Percentiles rank a stretch among this genome's conserved stretches.
These are phyloP conservation scores for cattle (Bos taurus) DNA, from an alignment of 2,113 vertebrate genomes.

Conservation along the genomic window ARS-UCD2.0 NC_037329.1:49334501-49335000, in stretches of 20 bases:
- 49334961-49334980: neutral
- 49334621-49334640: neutral
- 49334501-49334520: neutral
- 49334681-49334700: neutral
- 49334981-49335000: neutral
- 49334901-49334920: neutral
- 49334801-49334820: neutral
- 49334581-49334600: neutral
- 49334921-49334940: neutral
- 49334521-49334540: neutral
- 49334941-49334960: neutral
- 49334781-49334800: neutral
- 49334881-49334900: neutral
- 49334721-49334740: neutral
- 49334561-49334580: neutral
- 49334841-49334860: neutral
- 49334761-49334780: neutral
- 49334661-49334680: fast-evolving
- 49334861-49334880: neutral
- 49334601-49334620: neutral
- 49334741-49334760: neutral
- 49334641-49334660: neutral
- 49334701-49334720: neutral
- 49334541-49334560: neutral
- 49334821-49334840: neutral